phyloP scores from a whole-genome alignment of 2,113 vertebrate genomes.

The Lycaon pictus region DNA sequence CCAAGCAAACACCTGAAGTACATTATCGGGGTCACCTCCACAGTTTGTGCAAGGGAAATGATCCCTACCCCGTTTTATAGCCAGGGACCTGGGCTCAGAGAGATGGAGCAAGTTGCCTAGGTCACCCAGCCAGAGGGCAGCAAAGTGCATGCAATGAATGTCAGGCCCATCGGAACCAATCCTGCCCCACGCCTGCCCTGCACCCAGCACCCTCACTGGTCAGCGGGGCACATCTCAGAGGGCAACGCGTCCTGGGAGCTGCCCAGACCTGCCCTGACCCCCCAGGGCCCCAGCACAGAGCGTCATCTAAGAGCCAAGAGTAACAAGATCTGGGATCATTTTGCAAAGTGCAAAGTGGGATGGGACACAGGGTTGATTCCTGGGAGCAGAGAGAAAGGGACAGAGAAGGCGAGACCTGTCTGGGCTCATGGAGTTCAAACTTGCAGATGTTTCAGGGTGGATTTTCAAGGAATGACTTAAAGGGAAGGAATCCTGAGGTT shows the following conservation, averaged over 20 bases:
- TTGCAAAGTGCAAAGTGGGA: neutral
- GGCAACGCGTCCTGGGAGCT: neutral
- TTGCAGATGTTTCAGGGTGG: neutral
- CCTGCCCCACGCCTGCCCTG: rapidly evolving
- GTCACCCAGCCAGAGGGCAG: neutral
- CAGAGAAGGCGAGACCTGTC: neutral
- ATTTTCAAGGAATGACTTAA: neutral
- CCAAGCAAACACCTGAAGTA: rapidly evolving
- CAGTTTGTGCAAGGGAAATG: rapidly evolving
- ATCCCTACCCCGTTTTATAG: neutral
- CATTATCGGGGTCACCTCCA: neutral
- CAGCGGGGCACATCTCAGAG: rapidly evolving
- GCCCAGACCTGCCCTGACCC: neutral
- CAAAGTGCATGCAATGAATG: neutral
- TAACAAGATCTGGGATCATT: neutral
- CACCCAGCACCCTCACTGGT: neutral
- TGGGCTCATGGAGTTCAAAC: neutral
- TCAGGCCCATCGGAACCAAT: neutral
- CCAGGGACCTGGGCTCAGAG: neutral
- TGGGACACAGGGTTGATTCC: rapidly evolving
- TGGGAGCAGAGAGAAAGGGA: neutral
- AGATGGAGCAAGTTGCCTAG: neutral
- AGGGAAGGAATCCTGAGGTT: neutral
- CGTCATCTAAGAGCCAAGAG: rapidly evolving
- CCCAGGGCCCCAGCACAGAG: neutral